These are phyloP conservation scores for Lepilemur ruficaudatus DNA, from an alignment of 2,797 vertebrate species.

Conservation along the genomic window DNA sequence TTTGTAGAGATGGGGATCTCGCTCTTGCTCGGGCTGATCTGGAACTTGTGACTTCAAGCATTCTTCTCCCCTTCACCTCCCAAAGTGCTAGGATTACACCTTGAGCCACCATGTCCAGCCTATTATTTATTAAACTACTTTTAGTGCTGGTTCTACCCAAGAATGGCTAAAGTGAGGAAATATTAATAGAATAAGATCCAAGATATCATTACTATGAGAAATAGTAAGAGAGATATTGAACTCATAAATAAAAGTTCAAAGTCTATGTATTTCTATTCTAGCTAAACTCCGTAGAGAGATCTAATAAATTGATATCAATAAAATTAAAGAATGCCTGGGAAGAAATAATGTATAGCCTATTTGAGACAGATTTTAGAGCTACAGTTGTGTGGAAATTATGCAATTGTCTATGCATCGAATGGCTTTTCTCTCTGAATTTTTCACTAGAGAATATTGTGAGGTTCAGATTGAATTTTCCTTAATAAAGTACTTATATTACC, in stretches of 20 bases:
- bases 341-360: neutral
- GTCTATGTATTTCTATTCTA: neutral
- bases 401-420: neutral
- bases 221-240: neutral
- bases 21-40: neutral
- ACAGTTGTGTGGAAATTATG: neutral
- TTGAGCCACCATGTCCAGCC: neutral
- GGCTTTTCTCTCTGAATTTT: neutral
- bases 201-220: neutral
- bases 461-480: neutral
- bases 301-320: neutral
- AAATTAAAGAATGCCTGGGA: neutral
- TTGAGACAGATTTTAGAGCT: neutral
- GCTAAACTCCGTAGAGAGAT: neutral
- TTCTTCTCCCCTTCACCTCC: neutral
- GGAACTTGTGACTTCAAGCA: neutral
- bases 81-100: neutral
- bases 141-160: neutral
- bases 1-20: neutral
- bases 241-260: constrained; percentile 11
- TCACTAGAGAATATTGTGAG: neutral
- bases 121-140: neutral
- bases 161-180: neutral
- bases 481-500: neutral
- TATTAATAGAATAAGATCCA: neutral